These are phyloP conservation scores for Gonioctena quinquepunctata DNA, from an alignment of 1,140 invertebrate genomes.

Conservation along the genomic window DNA sequence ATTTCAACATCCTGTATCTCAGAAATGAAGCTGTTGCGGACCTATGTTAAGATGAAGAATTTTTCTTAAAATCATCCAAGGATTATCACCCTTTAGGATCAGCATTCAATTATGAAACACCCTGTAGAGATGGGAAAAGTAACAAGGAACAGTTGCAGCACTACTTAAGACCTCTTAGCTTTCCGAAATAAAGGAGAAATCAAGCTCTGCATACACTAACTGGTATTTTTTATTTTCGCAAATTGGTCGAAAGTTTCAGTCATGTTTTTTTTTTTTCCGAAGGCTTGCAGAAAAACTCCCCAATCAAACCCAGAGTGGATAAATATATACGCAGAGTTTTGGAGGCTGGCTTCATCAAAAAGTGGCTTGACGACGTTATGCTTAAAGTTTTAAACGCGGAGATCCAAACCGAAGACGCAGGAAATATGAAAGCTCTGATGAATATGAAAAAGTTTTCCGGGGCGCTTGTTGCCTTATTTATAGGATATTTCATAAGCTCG, in stretches of 20 bases:
- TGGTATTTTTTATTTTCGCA: not conserved
- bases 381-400: conserved; percentile 55
- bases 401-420: conserved; percentile 50
- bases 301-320: conserved; percentile 72
- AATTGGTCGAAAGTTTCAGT: not conserved
- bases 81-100: no score
- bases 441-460: conserved; percentile 77
- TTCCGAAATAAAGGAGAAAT: no score
- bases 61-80: no score
- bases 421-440: conserved; percentile 70
- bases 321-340: conserved; percentile 66
- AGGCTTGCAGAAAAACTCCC: conserved; percentile 77
- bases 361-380: conserved; percentile 79
- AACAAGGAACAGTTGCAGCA: no score
- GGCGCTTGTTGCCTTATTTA: conserved; percentile 68
- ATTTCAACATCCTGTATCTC: no score
- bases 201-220: no score
- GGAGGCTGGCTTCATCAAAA: conserved; percentile 75
- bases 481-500: conserved; percentile 69
- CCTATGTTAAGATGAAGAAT: no score
- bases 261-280: conserved; percentile 9
- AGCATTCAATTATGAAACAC: no score
- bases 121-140: no score
- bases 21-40: no score
- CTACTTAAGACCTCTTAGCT: no score